Evolutionary conservation across 2,113 vertebrate species (phyloP), one percentile per base, ranked within the genome.

Genomic region (Irena cyanogastra): DNA sequence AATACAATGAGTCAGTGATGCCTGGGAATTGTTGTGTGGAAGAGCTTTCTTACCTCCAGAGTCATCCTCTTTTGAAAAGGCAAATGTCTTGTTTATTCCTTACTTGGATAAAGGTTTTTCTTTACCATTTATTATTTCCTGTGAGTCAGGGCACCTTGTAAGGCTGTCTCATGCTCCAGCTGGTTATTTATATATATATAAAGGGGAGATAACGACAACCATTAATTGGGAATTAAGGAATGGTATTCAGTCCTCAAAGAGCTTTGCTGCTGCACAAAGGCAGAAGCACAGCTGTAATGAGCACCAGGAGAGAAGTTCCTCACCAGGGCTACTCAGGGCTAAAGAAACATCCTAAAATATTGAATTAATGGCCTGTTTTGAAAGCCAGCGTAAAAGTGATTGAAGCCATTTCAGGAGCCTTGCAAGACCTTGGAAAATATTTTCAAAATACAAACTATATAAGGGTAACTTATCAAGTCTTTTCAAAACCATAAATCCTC

Each of bases 181-280:
- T 63, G 44, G 3, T 91, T 91, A 75, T 94, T 94, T 95, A 42
- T 81, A n/a, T n/a, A n/a, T n/a, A n/a, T n/a, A 24, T 66, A 27
- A n/a, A 26, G 54, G 22, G 19, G 44, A 54, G 92, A 54, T 75
- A 87, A 94, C 95, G 82, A 59, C 56, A 87, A 56, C 39, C 47
- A 31, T 93, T 96, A 96, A 91, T 82, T 84, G 81, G 72, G 81
- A 61, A 75, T 83, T 53, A 94, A 83, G 69, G 86, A 61, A 57
- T 84, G 39, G 47, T 21, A 5, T 37, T 76, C 53, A 11, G 1
- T 33, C 63, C 83, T 41, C 42, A 10, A 78, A 72, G 18, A 57
- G 74, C 35, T 68, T 89, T n/a, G 37, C 49, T 13, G 63, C 24
- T 9, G 53, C 79, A 79, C 66, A 76, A 68, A 94, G 66, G 83